Evolutionary conservation across 2,797 vertebrate species (phyloP).

Genomic region (Neomorphus geoffroyi): DNA sequence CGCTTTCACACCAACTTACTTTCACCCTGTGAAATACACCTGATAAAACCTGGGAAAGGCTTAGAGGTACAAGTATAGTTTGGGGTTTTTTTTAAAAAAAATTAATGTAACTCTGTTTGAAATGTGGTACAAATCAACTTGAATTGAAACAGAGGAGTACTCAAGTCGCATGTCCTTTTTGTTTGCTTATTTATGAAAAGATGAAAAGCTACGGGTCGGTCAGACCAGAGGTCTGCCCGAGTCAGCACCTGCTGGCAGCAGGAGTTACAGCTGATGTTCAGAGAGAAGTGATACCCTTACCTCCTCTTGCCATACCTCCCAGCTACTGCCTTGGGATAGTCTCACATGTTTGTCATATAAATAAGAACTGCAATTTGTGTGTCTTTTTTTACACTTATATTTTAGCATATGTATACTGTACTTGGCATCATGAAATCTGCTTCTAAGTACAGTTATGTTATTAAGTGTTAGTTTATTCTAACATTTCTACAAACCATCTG

Average conservation of each 20-base stretch:
- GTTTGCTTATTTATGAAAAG: not conserved
- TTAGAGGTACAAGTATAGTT: not conserved
- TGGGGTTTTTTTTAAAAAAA: not conserved
- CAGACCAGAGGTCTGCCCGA: not conserved
- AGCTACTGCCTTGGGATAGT: not conserved
- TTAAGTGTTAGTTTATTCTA: conserved; percentile 3
- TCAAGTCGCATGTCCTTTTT: not conserved
- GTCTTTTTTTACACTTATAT: not conserved
- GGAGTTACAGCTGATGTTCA: not conserved
- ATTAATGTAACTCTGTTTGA: not conserved
- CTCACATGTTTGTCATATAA: not conserved
- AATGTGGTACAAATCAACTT: not conserved
- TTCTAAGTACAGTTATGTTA: not conserved
- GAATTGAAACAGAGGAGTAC: not conserved
- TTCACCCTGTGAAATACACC: not conserved
- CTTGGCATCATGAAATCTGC: not conserved
- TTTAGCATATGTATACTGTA: not conserved
- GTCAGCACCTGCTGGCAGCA: not conserved
- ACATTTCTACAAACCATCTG: not conserved
- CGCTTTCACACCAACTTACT: not conserved
- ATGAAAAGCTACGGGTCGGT: not conserved
- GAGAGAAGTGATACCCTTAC: not conserved
- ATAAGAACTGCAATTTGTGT: not conserved
- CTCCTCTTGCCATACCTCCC: not conserved
- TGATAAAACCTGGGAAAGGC: not conserved